Conservation (phyloP, 2,888 invertebrate genomes). For the Dryocosmus kuriphilus region DNA sequence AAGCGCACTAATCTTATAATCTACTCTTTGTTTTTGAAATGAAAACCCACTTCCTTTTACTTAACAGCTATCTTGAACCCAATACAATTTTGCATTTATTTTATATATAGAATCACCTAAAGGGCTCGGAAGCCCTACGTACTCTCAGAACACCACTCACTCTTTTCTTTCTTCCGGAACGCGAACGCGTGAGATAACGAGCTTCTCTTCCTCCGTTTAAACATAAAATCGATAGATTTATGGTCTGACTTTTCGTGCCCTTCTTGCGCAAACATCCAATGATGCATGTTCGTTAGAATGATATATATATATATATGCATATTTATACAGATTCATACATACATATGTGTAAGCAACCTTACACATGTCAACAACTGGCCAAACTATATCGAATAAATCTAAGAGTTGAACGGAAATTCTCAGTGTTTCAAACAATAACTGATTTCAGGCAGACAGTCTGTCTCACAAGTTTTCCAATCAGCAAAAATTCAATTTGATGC, state of each 20-base stretch:
- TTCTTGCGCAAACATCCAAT: background rate
- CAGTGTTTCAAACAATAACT: background rate
- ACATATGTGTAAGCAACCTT: background rate
- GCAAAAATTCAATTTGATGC: background rate
- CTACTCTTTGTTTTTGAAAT: too few species aligned
- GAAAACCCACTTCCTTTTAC: background rate
- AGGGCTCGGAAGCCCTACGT: background rate
- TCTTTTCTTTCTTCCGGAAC: slow-evolving; percentile 10
- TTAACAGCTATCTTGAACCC: background rate
- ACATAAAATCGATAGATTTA: slow-evolving; percentile 17
- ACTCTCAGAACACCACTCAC: background rate
- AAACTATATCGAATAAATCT: background rate
- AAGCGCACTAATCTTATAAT: too few species aligned
- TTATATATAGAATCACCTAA: slow-evolving; percentile 12
- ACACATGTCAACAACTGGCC: slow-evolving; percentile 1
- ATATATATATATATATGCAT: too few species aligned
- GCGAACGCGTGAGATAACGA: slow-evolving; percentile 9
- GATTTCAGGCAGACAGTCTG: background rate
- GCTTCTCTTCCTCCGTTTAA: slow-evolving; percentile 17
- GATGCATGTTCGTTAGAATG: background rate
- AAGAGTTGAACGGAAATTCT: background rate
- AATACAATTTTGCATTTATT: background rate
- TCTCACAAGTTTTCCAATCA: background rate
- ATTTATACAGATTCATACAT: background rate
- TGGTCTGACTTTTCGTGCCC: slow-evolving; percentile 15